phyloP scores from a whole-genome alignment of 2,888 invertebrate genomes.

The Limnephilus marmoratus region DNA sequence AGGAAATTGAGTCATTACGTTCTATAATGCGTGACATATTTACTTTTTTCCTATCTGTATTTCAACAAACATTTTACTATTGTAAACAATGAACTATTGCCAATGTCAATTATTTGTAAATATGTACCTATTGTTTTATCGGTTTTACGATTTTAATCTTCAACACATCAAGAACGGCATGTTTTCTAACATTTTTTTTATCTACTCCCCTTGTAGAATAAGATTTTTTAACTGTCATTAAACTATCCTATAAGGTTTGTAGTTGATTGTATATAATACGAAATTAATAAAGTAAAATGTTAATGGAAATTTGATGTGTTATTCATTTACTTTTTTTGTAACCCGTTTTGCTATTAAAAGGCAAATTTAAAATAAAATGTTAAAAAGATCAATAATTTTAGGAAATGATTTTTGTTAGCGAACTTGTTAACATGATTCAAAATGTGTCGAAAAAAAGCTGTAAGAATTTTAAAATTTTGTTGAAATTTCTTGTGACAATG shows the following conservation, averaged over 20 bases:
- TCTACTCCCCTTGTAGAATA: neutral
- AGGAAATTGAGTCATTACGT: neutral
- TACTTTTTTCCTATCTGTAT: neutral
- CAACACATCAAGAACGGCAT: neutral
- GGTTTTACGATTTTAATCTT: neutral
- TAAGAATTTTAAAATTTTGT: too few species aligned
- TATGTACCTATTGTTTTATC: neutral
- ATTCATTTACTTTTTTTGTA: neutral
- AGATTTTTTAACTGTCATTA: conserved; percentile 14
- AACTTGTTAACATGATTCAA: too few species aligned
- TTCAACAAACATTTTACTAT: neutral
- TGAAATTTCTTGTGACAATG: too few species aligned
- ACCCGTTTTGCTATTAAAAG: neutral
- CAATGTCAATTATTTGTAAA: neutral
- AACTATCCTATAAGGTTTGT: neutral
- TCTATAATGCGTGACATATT: neutral
- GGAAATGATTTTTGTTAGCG: too few species aligned
- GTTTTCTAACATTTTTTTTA: neutral
- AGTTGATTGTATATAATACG: conserved; percentile 21
- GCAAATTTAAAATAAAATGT: too few species aligned
- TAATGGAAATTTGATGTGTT: neutral
- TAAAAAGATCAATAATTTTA: too few species aligned
- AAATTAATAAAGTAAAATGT: conserved; percentile 14
- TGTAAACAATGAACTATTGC: neutral
- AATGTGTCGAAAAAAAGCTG: too few species aligned